These are phyloP conservation scores for Lypha dubia DNA, from an alignment of 2,888 invertebrate genomes.

Conservation along the genomic window DNA sequence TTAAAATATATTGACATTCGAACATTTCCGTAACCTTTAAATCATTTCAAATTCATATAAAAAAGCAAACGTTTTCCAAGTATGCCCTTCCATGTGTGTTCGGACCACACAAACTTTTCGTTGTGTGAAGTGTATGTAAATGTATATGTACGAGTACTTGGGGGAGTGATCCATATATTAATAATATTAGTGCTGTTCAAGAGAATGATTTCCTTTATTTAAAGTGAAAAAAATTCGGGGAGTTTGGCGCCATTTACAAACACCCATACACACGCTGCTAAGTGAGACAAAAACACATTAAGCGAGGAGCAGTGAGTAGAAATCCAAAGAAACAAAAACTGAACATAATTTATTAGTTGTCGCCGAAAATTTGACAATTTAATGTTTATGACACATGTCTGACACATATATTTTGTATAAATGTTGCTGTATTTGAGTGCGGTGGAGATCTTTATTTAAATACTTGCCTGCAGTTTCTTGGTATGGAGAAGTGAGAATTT, in stretches of 20 bases:
- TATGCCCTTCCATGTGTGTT: neutral
- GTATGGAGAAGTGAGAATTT: conserved; percentile 69
- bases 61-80: conserved; percentile 8
- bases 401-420: conserved; percentile 51
- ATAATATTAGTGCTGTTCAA: conserved; percentile 58
- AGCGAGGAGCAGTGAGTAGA: neutral
- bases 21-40: conserved; percentile 59
- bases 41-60: conserved; percentile 14
- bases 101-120: conserved; percentile 57
- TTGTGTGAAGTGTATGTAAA: conserved; percentile 4
- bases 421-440: conserved; percentile 3
- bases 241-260: conserved; percentile 81
- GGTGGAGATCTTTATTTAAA: conserved; percentile 46
- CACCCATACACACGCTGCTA: conserved; percentile 22
- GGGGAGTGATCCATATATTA: conserved; percentile 60
- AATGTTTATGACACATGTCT: conserved; percentile 78
- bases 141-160: conserved; percentile 14
- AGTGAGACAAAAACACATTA: conserved; percentile 21
- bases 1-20: conserved; percentile 17
- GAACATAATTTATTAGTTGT: conserved; percentile 82
- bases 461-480: conserved; percentile 3
- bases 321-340: conserved; percentile 41
- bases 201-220: conserved; percentile 52
- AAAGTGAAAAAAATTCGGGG: conserved; percentile 29
- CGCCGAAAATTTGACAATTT: conserved; percentile 82